These are phyloP conservation scores for Apostichopus leukothele DNA, from an alignment of 53 echinoderm and acorn worm genomes.

Conservation along the genomic window DNA sequence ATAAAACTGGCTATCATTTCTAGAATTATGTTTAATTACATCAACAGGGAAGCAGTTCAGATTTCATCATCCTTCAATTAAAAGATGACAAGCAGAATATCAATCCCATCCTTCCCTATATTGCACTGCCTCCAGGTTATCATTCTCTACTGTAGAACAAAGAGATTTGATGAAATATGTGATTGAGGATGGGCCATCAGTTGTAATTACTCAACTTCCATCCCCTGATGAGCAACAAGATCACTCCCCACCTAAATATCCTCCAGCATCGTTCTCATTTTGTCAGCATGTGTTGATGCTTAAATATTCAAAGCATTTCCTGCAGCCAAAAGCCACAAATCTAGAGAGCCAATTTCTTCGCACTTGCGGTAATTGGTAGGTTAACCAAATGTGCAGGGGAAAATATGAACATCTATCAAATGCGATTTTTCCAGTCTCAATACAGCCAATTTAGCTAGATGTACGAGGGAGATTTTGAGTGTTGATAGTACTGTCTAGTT, in stretches of 20 bases:
- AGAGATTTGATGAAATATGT: background rate
- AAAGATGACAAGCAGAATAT: background rate
- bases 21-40: background rate
- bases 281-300: conserved; percentile 33
- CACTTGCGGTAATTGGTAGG: background rate
- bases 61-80: background rate
- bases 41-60: background rate
- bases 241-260: conserved; percentile 6
- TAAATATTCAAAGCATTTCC: conserved; percentile 27
- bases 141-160: background rate
- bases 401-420: too few relatives aligned
- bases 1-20: too few relatives aligned
- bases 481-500: too few relatives aligned
- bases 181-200: background rate
- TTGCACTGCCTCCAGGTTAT: background rate
- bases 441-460: too few relatives aligned
- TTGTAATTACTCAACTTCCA: background rate
- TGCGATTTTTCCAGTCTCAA: too few relatives aligned
- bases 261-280: background rate
- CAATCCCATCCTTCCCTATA: background rate
- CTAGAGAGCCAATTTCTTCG: background rate
- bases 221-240: conserved; percentile 7
- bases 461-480: too few relatives aligned
- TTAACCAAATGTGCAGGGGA: background rate
- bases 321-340: conserved; percentile 20